Evolutionary conservation across 2,797 vertebrate species (phyloP), one percentile per base, ranked within the genome.

Genomic region (Pyrrhura leucotis): DNA sequence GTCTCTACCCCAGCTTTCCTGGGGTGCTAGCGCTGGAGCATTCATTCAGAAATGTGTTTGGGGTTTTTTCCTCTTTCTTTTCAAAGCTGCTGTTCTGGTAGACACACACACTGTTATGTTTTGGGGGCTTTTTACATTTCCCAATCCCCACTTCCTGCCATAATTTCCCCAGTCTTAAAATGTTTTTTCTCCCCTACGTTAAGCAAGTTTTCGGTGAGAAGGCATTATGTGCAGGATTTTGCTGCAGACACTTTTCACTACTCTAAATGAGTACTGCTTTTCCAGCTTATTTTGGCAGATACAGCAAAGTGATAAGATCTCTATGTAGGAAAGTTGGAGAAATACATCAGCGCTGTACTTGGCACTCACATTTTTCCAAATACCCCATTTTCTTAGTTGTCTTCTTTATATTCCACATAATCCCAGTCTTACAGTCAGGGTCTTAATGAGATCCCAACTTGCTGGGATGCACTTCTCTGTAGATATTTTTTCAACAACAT

Each of bases 221-320:
- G 35, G 40, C 44, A 66, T 73, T 83, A 40, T 29, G 16, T 58
- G 23, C 35, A 40, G 13, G 68, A 23, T 67, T 86, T 44, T 75
- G 53, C 81, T 76, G 48, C 45, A 76, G 65, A 50, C 22, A 51
- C 73, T 95, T 96, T 92, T 63, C 56, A 44, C 54, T 56, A 33
- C 54, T 23, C n/a, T 56, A 56, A 56, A 56, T 56, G 40, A 79
- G 18, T 80, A 69, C 71, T 90, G 42, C 40, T 91, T 89, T 91
- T 90, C 53, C 37, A 39, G 33, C 37, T 96, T 90, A 17, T 88
- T 87, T 87, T 88, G 83, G 81, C 76, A 90, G 66, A 88, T 21
- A 72, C 44, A 83, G 50, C 51, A 77, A 92, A 89, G 50, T 61
- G 35, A 61, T 86, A 92, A 89, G 44, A 69, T 72, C 21, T 2